Evolutionary conservation across 1,140 invertebrate species (phyloP).

Genomic region (Scaptomyza graminum): DNA sequence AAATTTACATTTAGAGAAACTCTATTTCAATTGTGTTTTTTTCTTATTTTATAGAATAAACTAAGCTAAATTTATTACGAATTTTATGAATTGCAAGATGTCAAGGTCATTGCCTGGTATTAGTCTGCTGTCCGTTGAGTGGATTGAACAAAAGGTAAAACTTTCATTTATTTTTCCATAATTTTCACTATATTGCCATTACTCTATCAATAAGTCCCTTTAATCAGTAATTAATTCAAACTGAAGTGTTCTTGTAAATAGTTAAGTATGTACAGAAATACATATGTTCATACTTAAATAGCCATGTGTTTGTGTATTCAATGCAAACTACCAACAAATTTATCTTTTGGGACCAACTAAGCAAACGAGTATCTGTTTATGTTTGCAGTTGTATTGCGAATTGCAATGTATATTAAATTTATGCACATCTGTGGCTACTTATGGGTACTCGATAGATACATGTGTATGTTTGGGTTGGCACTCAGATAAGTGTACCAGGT

Average conservation of each 20-base stretch:
- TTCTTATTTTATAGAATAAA: no score
- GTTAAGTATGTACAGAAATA: not conserved
- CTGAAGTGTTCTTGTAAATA: not conserved
- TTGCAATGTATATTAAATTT: conserved; percentile 42
- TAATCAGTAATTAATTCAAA: not conserved
- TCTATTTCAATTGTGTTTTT: conserved; percentile 8
- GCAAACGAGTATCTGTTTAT: conserved; percentile 8
- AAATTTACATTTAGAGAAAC: conserved; percentile 79
- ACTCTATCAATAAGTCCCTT: not conserved
- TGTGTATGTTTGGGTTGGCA: not conserved
- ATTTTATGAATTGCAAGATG: no score
- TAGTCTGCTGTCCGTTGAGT: no score
- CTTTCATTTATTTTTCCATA: no score
- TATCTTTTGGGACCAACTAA: conserved; percentile 44
- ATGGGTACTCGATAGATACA: not conserved
- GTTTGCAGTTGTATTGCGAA: not conserved
- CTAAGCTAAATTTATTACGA: no score
- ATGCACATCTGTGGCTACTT: conserved; percentile 39
- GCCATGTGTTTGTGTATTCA: not conserved
- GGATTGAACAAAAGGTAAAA: no score
- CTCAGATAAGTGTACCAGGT: conserved; percentile 50
- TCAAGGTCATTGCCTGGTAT: no score
- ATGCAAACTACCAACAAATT: conserved; percentile 24
- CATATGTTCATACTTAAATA: conserved; percentile 2
- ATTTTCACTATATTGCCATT: no score